Base-by-base conservation (phyloP, 2,113 vertebrate species). In the Chionis minor region DNA sequence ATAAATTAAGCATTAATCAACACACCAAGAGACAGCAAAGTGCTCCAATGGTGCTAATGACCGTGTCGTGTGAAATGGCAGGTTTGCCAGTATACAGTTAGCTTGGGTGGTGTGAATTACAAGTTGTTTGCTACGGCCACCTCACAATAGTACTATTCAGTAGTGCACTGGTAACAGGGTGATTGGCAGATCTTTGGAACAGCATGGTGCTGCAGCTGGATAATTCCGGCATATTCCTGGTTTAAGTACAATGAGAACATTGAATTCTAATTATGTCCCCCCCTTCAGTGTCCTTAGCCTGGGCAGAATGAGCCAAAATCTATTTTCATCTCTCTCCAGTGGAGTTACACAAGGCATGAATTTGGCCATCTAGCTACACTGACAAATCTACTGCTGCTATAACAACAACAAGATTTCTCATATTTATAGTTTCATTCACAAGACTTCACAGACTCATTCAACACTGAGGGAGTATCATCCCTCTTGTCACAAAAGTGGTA, bases 131-230 rank as follows among this genome's bases (percentile, higher is more conserved):
- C 87, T 66, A 24, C 3, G 3, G 81, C 38, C 89, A 94, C 79
- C 78, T 96, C 87, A 96, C 91, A 97, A 96, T 88, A 42, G 91
- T 35, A 80, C 49, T 63, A 96, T 95, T 97, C 91, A 97, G 58
- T 24, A 38, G 61, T 55, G 74, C 51, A 38, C 81, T 88, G 87
- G 74, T 71, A 85, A 69, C 45, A 16, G 81, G 15, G 67, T 96
- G 96, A 94, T 35, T 96, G 96, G 87, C 96, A 96, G 81, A 63
- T 95, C 94, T 88, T 90, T 96, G 96, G 96, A 97, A 95, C 89
- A 44, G 62, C 7, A 73, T 1, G 0, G 71, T 78, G 85, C 91
- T 94, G 96, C 96, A 97, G 95, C 97, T 97, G 97, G 84, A 77
- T 90, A 90, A 96, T 90, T 96, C 84, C 81, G 91, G 84, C 86